These are phyloP conservation scores for Passer montanus DNA, from an alignment of 2,113 vertebrate genomes.

Conservation along the genomic window DNA sequence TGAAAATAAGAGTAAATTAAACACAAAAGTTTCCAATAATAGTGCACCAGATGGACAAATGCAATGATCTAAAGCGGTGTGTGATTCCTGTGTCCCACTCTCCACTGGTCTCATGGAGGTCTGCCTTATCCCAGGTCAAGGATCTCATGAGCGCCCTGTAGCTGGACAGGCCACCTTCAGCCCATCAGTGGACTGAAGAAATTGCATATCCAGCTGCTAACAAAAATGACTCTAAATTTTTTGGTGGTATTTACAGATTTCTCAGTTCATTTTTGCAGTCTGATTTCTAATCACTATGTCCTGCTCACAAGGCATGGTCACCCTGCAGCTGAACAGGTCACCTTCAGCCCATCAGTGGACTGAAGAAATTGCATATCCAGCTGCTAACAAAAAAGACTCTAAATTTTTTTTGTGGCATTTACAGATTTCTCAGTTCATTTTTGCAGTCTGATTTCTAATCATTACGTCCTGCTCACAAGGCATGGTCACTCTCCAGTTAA, in stretches of 20 bases:
- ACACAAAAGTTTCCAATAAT: neutral
- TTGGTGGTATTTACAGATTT: neutral
- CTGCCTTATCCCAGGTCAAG: neutral
- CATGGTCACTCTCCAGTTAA: neutral
- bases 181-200: neutral
- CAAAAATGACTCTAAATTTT: neutral
- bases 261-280: neutral
- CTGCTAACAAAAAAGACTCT: neutral
- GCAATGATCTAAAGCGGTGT: neutral
- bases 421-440: neutral
- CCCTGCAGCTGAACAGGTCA: neutral
- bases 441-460: neutral
- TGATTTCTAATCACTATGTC: neutral
- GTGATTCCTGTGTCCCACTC: neutral
- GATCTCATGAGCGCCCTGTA: neutral
- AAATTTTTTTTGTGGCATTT: neutral
- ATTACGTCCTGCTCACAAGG: rapidly evolving
- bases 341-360: neutral
- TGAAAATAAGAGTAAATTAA: neutral
- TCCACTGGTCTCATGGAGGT: neutral
- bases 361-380: neutral
- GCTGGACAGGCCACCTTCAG: neutral
- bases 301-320: neutral
- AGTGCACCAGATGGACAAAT: neutral
- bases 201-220: neutral